Evolutionary conservation across 2,797 vertebrate species (phyloP).

Genomic region (Sebastes minor): DNA sequence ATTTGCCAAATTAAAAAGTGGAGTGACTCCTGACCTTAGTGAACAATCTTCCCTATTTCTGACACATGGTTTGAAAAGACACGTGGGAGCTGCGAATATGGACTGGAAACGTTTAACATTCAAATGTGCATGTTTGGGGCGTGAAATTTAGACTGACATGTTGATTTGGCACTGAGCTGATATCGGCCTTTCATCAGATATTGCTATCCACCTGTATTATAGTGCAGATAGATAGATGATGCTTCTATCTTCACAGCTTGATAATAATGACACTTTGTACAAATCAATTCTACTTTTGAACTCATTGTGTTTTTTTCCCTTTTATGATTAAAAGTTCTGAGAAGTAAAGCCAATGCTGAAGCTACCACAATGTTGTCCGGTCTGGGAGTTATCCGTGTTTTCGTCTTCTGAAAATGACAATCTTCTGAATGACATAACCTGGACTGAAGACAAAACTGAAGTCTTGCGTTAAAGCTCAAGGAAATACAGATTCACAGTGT

Average conservation of each 20-base stretch:
- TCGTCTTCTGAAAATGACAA: too few relatives aligned
- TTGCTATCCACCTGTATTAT: not conserved
- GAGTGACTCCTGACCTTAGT: constrained; percentile 54
- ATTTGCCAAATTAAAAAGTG: constrained; percentile 65
- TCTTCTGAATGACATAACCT: too few relatives aligned
- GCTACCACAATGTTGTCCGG: rapidly evolving
- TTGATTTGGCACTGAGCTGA: not conserved
- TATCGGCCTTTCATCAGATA: not conserved
- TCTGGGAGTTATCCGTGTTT: too few relatives aligned
- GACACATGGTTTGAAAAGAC: constrained; percentile 18
- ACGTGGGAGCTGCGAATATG: not conserved
- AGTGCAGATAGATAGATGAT: not conserved
- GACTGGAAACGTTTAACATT: not conserved
- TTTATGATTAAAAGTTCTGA: not conserved
- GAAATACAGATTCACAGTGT: too few relatives aligned
- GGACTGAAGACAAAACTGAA: too few relatives aligned
- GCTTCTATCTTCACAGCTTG: not conserved
- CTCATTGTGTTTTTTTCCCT: not conserved
- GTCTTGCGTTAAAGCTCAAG: too few relatives aligned
- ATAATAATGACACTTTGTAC: not conserved
- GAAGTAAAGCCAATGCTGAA: too few relatives aligned
- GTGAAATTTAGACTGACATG: constrained; percentile 4
- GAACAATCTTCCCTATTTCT: constrained; percentile 29
- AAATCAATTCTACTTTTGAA: not conserved
- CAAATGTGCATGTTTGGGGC: constrained; percentile 1